Conservation (phyloP, 2,797 vertebrate genomes). For the Harpagifer antarcticus region DNA sequence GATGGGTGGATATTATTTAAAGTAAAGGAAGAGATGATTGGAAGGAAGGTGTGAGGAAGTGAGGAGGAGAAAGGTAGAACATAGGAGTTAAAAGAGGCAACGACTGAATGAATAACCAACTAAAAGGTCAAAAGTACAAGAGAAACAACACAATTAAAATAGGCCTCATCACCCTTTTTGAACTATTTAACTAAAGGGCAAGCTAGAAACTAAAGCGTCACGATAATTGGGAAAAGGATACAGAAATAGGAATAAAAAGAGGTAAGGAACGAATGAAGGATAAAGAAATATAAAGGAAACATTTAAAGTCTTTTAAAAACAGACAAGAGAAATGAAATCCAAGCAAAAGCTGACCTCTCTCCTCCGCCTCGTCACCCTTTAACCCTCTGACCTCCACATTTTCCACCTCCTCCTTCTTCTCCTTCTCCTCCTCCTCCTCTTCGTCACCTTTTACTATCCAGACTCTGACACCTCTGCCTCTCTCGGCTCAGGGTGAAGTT, state of each 20-base stretch:
- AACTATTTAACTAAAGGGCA: too few relatives aligned
- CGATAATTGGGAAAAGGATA: too few relatives aligned
- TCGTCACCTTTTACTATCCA: conserved; percentile 59
- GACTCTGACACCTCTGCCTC: conserved; percentile 47
- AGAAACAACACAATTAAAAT: neutral
- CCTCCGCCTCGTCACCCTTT: conserved; percentile 34
- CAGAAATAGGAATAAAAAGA: neutral
- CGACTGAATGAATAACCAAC: rapidly evolving
- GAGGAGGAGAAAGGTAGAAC: neutral
- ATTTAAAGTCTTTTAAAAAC: too few relatives aligned
- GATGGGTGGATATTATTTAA: too few relatives aligned
- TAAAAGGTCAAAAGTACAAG: neutral
- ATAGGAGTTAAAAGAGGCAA: neutral
- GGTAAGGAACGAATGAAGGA: too few relatives aligned
- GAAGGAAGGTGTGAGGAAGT: neutral
- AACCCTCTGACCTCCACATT: conserved; percentile 18
- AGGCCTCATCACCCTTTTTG: too few relatives aligned
- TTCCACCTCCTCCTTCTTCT: conserved; percentile 21
- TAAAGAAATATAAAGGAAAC: too few relatives aligned
- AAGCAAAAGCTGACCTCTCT: neutral
- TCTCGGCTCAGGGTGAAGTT: conserved; percentile 55
- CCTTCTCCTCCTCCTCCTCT: conserved; percentile 20
- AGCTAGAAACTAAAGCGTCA: too few relatives aligned
- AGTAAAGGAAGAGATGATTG: too few relatives aligned
- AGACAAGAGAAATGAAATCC: neutral